Conservation (phyloP, 1,140 invertebrate genomes). For the Eueides isabella region DNA sequence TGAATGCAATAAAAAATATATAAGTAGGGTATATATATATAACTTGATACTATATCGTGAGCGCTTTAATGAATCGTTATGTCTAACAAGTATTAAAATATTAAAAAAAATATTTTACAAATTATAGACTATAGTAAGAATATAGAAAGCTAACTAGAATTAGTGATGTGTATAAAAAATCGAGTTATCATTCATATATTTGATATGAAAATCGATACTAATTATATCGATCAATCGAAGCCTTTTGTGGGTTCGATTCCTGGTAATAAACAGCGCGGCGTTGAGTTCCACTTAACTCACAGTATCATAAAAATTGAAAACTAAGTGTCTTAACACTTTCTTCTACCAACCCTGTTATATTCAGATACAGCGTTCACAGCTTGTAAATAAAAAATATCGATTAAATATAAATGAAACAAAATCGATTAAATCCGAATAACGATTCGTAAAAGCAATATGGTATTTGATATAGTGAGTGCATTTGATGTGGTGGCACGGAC, state of each 20-base stretch:
- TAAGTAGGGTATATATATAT: conserved; percentile 2
- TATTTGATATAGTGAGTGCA: background rate
- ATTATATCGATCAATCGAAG: background rate
- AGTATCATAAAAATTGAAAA: too few species aligned
- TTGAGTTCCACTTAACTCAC: too few species aligned
- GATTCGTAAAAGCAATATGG: conserved; percentile 5
- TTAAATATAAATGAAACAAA: background rate
- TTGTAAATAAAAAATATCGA: background rate
- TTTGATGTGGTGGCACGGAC: conserved; percentile 32
- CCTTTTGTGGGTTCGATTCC: too few species aligned
- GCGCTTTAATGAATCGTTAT: conserved; percentile 13
- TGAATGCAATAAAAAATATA: conserved; percentile 10
- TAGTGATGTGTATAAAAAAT: background rate
- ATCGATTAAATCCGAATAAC: background rate
- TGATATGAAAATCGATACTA: background rate
- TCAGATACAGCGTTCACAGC: too few species aligned
- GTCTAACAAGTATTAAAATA: background rate
- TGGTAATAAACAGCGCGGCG: too few species aligned
- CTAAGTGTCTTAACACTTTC: too few species aligned
- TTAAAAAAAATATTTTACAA: conserved; percentile 4
- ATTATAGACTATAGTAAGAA: conserved; percentile 4
- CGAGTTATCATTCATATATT: background rate
- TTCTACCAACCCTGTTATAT: too few species aligned
- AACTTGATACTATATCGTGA: conserved; percentile 12
- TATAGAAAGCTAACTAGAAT: background rate